Percentiles rank a stretch among this genome's conserved stretches.
Conservation (phyloP, 2,888 invertebrate species). For the Cerceris rybyensis region DNA sequence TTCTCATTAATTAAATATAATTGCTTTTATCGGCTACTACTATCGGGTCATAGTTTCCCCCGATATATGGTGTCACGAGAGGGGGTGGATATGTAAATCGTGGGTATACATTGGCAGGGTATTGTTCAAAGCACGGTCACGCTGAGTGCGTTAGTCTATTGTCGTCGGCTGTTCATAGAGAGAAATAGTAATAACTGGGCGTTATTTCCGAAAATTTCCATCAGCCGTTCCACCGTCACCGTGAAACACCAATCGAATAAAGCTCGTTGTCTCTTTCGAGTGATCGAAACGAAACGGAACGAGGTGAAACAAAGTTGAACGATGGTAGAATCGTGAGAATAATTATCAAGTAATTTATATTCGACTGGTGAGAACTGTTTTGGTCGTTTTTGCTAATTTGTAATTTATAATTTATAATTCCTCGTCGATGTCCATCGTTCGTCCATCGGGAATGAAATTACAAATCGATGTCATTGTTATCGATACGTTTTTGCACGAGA, state of each 20-base stretch:
- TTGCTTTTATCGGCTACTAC: constrained; percentile 43
- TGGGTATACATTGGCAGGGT: neutral
- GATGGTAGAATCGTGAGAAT: constrained; percentile 53
- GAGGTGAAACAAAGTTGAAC: neutral
- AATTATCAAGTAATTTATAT: constrained; percentile 72
- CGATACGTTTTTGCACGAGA: no score
- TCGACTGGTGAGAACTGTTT: neutral
- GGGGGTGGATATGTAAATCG: constrained; percentile 35
- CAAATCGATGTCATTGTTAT: constrained; percentile 50
- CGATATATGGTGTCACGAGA: neutral
- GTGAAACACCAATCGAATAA: constrained; percentile 28
- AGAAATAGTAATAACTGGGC: constrained; percentile 12
- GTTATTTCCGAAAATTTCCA: constrained; percentile 45
- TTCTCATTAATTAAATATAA: constrained; percentile 59
- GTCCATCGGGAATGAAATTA: constrained; percentile 45
- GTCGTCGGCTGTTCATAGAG: constrained; percentile 24
- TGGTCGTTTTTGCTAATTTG: constrained; percentile 58
- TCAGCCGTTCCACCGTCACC: neutral
- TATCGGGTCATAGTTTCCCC: constrained; percentile 34
- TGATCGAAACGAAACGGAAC: constrained; percentile 23
- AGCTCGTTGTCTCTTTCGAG: constrained; percentile 11
- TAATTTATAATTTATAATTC: constrained; percentile 70
- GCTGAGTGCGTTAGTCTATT: constrained; percentile 14
- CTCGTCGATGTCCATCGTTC: constrained; percentile 1
- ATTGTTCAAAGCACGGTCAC: constrained; percentile 20